phyloP scores from a whole-genome alignment of 2,797 vertebrate genomes.

The Sparus aurata region DNA sequence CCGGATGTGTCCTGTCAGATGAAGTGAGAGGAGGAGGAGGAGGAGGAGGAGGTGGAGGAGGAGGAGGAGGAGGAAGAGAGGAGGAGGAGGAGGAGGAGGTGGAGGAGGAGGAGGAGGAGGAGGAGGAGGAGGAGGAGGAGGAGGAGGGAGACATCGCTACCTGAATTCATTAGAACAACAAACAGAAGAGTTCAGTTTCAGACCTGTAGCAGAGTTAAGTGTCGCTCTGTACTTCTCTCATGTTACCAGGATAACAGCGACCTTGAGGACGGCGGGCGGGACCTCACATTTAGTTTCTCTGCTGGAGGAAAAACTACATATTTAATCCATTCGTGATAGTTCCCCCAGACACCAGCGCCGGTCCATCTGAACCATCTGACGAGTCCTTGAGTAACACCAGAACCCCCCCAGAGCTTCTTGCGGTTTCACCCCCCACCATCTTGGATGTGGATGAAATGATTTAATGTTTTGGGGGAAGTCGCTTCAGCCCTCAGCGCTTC shows the following conservation, averaged over 20 bases:
- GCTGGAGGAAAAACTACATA: no score
- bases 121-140: background rate
- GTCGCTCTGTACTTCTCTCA: slow-evolving; percentile 7
- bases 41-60: no score
- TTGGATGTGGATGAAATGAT: no score
- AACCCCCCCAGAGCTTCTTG: no score
- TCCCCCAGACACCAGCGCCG: background rate
- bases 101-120: no score
- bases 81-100: no score
- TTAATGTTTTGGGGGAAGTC: no score
- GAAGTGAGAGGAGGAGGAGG: background rate
- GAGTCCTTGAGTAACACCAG: background rate
- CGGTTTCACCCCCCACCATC: no score
- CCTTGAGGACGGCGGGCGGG: background rate
- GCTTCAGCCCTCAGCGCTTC: no score
- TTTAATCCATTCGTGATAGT: background rate
- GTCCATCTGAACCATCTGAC: background rate
- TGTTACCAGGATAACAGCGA: slow-evolving; percentile 7
- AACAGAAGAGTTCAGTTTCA: slow-evolving; percentile 51
- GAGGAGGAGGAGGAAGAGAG: background rate
- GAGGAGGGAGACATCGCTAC: slow-evolving; percentile 27
- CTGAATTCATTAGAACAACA: slow-evolving; percentile 54
- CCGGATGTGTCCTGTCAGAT: slow-evolving; percentile 45
- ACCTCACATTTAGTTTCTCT: background rate
- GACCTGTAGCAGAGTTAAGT: slow-evolving; percentile 19